phyloP scores from a whole-genome alignment of 2,797 vertebrate genomes.

The Momotus momota region DNA sequence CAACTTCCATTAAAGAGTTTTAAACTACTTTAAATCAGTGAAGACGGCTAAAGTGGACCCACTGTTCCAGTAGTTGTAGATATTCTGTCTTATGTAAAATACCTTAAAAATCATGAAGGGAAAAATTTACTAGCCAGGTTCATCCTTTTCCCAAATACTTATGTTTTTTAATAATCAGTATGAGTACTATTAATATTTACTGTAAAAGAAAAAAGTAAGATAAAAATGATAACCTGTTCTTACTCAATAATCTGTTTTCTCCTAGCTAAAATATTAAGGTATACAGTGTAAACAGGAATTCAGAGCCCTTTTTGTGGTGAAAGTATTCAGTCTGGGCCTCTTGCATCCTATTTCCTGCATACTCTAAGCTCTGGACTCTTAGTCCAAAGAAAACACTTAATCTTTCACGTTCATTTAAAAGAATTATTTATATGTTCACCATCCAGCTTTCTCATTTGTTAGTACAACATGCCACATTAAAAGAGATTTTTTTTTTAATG shows the following conservation, averaged over 20 bases:
- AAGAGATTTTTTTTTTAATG: not conserved
- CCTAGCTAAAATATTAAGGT: not conserved
- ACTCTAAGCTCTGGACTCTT: not conserved
- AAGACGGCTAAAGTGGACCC: not conserved
- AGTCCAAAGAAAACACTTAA: not conserved
- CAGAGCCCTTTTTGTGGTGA: not conserved
- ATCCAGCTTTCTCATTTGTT: not conserved
- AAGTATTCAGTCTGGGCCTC: not conserved
- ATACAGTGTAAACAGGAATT: not conserved
- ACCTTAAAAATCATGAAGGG: not conserved
- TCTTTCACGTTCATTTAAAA: not conserved
- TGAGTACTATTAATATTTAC: not conserved
- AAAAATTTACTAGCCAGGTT: not conserved
- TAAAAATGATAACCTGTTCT: not conserved
- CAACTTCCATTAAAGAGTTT: not conserved
- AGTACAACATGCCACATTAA: not conserved
- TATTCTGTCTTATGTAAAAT: not conserved
- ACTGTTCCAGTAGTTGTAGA: not conserved
- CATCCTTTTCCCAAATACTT: not conserved
- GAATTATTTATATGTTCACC: not conserved
- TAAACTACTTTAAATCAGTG: not conserved
- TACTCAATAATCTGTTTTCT: not conserved
- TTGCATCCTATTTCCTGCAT: not conserved
- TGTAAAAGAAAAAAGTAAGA: not conserved
- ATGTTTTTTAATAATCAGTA: not conserved